These are phyloP conservation scores for Leistus spinibarbis DNA, from an alignment of 2,888 invertebrate species.

Conservation along the genomic window DNA sequence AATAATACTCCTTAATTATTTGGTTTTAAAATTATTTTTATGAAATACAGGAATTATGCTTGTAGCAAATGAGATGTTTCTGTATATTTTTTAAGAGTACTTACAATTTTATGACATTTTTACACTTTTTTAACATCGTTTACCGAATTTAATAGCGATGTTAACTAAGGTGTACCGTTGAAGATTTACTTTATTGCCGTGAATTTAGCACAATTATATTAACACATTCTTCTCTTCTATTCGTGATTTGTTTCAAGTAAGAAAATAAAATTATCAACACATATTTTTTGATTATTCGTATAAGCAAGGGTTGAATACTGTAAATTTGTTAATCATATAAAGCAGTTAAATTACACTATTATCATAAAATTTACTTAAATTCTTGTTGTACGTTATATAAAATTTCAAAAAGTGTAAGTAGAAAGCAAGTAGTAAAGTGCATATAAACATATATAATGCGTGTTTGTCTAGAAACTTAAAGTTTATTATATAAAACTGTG, in stretches of 20 bases:
- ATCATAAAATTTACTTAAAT: too few species aligned
- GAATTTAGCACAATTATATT: not conserved
- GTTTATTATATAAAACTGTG: not conserved
- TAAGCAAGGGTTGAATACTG: too few species aligned
- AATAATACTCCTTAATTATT: too few species aligned
- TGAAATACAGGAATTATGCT: too few species aligned
- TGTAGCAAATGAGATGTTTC: too few species aligned
- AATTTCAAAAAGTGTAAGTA: not conserved
- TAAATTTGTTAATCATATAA: not conserved
- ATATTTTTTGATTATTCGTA: too few species aligned
- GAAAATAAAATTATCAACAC: too few species aligned
- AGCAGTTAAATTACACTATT: too few species aligned
- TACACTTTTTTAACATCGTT: not conserved
- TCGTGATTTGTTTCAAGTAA: too few species aligned
- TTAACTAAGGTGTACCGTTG: not conserved
- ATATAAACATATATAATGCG: not conserved
- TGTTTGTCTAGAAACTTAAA: not conserved
- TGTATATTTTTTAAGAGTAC: not conserved
- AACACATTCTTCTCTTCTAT: not conserved
- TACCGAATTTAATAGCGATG: not conserved
- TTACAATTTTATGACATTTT: not conserved
- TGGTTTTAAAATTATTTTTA: too few species aligned
- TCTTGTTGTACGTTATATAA: not conserved
- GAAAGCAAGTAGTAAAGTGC: not conserved
- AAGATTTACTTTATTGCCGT: not conserved